These are phyloP conservation scores for Glossophaga mutica DNA, from an alignment of 2,797 vertebrate species.

Conservation along the genomic window DNA sequence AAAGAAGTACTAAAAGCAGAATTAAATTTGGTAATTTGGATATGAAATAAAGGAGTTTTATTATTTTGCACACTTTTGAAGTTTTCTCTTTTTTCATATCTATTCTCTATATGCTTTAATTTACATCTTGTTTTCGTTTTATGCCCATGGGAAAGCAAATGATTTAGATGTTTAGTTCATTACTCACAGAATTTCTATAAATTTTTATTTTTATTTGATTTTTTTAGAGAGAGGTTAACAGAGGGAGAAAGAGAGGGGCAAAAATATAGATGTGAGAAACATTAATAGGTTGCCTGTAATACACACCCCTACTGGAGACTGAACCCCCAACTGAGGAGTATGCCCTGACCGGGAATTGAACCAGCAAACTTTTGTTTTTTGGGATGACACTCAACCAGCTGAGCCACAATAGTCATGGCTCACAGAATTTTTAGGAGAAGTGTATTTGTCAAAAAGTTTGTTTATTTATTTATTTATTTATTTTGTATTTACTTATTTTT, in stretches of 20 bases:
- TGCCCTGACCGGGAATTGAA: not conserved
- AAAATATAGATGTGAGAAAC: not conserved
- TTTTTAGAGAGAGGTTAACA: not conserved
- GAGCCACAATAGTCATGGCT: not conserved
- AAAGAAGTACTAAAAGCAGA: not conserved
- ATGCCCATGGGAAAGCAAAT: not conserved
- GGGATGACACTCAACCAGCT: not conserved
- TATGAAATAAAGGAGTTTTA: not conserved
- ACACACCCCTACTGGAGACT: not conserved
- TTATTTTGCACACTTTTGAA: not conserved
- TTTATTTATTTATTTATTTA: not conserved
- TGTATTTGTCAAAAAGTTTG: not conserved
- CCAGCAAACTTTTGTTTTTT: not conserved
- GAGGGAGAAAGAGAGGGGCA: too few species aligned
- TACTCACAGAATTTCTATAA: not conserved
- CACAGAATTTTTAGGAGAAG: not conserved
- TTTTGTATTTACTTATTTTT: not conserved
- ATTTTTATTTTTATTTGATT: not conserved
- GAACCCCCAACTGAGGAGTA: not conserved
- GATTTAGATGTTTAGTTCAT: not conserved
- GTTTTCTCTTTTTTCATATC: not conserved
- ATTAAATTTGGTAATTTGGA: not conserved
- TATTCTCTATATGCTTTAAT: not conserved
- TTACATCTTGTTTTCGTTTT: not conserved
- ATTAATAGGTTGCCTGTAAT: not conserved